Conservation (phyloP, 1,140 invertebrate genomes). For the Homalodisca vitripennis region DNA sequence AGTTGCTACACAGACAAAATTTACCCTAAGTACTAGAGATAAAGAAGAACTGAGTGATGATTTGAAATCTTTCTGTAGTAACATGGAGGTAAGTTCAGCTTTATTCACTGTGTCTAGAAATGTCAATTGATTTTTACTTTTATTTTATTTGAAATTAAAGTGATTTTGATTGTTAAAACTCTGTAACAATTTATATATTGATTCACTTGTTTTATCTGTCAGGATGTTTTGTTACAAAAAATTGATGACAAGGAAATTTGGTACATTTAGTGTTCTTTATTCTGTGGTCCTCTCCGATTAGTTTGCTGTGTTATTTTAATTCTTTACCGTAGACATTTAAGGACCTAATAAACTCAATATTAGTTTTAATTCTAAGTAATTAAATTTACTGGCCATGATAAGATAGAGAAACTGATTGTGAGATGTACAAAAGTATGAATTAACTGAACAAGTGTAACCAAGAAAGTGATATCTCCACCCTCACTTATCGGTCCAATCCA, state of each 20-base stretch:
- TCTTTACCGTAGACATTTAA: too few relatives aligned
- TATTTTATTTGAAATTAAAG: background rate
- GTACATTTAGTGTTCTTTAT: too few relatives aligned
- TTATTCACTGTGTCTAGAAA: background rate
- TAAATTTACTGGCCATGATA: too few relatives aligned
- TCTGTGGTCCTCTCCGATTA: too few relatives aligned
- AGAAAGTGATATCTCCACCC: too few relatives aligned
- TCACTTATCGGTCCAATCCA: too few relatives aligned
- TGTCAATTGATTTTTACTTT: background rate
- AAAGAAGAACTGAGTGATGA: background rate
- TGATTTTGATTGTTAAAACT: background rate
- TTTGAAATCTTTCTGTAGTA: background rate
- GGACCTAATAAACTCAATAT: too few relatives aligned
- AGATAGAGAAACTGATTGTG: too few relatives aligned
- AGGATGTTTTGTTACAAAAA: background rate
- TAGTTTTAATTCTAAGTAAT: too few relatives aligned
- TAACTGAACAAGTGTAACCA: too few relatives aligned
- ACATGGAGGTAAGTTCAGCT: background rate
- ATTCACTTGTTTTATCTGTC: background rate
- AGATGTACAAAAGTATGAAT: too few relatives aligned
- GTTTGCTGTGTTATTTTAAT: too few relatives aligned
- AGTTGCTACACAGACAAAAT: conserved; percentile 7
- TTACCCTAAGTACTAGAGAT: background rate
- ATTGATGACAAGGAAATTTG: background rate
- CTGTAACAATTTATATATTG: background rate